Conservation (phyloP, 2,113 vertebrate species). For the Limanda limanda region DNA sequence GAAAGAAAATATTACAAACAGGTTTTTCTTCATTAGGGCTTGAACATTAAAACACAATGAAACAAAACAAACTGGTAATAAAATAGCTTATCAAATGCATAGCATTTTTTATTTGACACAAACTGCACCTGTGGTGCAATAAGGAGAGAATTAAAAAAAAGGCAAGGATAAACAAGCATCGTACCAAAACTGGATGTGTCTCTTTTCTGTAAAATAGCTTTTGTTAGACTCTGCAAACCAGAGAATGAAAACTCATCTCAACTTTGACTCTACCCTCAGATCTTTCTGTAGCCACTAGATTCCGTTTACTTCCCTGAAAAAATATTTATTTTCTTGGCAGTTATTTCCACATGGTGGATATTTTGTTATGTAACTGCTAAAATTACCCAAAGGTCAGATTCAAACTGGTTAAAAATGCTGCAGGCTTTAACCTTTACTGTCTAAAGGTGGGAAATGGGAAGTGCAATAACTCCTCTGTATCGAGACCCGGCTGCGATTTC, state of each 20-base stretch:
- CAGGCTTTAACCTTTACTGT: conserved; percentile 6
- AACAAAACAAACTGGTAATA: conserved; percentile 65
- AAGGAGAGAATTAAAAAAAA: conserved; percentile 44
- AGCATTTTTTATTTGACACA: conserved; percentile 79
- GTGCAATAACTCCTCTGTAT: conserved; percentile 3
- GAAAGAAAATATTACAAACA: conserved; percentile 52
- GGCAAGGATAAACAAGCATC: conserved; percentile 52
- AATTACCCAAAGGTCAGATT: conserved; percentile 54
- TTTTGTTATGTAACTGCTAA: conserved; percentile 33
- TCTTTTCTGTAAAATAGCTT: conserved; percentile 42
- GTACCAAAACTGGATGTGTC: conserved; percentile 56
- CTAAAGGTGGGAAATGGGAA: conserved; percentile 25
- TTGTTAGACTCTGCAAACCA: conserved; percentile 40
- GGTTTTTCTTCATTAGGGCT: conserved; percentile 72
- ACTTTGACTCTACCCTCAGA: not conserved
- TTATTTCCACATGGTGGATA: conserved; percentile 67
- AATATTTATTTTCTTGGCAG: conserved; percentile 22
- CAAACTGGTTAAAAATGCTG: not conserved
- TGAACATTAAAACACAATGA: conserved; percentile 52
- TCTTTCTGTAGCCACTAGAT: conserved; percentile 19
- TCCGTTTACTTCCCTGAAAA: conserved; percentile 18
- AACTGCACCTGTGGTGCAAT: conserved; percentile 77
- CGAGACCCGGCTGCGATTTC: conserved; percentile 38
- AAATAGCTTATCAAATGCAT: conserved; percentile 85
- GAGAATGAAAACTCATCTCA: not conserved